phyloP scores from a whole-genome alignment of 2,888 invertebrate genomes.

The Drosophila buzzatii region DNA sequence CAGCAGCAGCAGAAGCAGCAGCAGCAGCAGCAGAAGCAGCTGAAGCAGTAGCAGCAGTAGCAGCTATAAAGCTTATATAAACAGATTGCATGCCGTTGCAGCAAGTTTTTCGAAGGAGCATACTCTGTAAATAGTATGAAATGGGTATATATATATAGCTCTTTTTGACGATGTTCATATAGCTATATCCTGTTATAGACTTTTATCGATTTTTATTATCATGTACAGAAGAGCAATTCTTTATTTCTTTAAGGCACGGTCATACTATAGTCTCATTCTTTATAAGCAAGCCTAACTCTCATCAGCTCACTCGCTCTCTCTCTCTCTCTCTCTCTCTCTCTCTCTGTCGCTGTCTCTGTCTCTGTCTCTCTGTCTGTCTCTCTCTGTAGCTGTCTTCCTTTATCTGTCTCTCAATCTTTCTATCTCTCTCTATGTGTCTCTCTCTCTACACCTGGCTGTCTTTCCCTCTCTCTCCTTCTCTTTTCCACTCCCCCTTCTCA shows the following conservation, averaged over 20 bases:
- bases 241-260: too few relatives aligned
- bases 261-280: background rate
- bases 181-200: background rate
- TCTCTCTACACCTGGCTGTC: background rate
- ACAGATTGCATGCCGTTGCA: conserved; percentile 2
- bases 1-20: conserved; percentile 1
- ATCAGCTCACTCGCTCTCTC: background rate
- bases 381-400: background rate
- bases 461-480: background rate
- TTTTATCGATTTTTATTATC: background rate
- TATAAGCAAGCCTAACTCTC: background rate
- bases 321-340: background rate
- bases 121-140: background rate
- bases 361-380: background rate
- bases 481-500: too few relatives aligned
- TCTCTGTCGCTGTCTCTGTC: background rate
- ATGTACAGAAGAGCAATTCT: too few relatives aligned
- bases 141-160: background rate
- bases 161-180: background rate
- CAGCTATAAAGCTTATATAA: conserved; percentile 10
- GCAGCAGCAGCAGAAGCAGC: background rate
- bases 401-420: background rate
- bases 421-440: background rate
- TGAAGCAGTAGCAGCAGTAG: background rate
- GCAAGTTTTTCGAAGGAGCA: background rate